A percentile compares a stretch with the other conserved stretches of the same genome.
Conservation (phyloP, 2,113 vertebrate species). For the Callorhinus ursinus region DNA sequence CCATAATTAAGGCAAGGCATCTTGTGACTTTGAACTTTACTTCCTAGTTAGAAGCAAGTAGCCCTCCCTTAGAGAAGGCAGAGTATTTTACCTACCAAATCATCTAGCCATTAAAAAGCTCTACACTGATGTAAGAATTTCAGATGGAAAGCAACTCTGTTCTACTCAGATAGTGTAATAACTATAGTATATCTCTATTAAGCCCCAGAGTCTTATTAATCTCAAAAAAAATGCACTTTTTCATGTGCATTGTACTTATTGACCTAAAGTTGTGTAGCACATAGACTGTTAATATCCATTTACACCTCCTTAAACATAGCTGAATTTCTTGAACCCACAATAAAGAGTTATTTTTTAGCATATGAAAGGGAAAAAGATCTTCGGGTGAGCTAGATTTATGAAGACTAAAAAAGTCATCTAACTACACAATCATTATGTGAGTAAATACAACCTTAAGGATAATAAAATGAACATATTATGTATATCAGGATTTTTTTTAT, state of each 20-base stretch:
- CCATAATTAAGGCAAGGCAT: neutral
- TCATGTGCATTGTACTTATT: neutral
- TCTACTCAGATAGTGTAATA: neutral
- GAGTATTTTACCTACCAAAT: neutral
- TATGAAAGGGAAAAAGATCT: neutral
- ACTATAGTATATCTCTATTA: neutral
- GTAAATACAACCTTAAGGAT: neutral
- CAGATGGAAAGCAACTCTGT: neutral
- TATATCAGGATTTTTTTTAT: neutral
- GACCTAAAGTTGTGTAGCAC: neutral
- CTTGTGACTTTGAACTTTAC: conserved; percentile 27
- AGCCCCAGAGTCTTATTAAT: neutral
- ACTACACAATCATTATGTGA: neutral
- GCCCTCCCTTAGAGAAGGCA: neutral
- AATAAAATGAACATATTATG: neutral
- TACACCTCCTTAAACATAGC: neutral
- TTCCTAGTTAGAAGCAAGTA: neutral
- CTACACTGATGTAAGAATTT: neutral
- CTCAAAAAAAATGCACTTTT: neutral
- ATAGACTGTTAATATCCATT: neutral
- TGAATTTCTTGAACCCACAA: neutral
- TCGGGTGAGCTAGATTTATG: neutral
- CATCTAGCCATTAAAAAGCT: conserved; percentile 19
- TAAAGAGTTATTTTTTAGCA: neutral
- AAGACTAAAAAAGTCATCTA: neutral